These are phyloP conservation scores for Pyxicephalus adspersus DNA, from an alignment of 2,113 vertebrate species.

Conservation along the genomic window DNA sequence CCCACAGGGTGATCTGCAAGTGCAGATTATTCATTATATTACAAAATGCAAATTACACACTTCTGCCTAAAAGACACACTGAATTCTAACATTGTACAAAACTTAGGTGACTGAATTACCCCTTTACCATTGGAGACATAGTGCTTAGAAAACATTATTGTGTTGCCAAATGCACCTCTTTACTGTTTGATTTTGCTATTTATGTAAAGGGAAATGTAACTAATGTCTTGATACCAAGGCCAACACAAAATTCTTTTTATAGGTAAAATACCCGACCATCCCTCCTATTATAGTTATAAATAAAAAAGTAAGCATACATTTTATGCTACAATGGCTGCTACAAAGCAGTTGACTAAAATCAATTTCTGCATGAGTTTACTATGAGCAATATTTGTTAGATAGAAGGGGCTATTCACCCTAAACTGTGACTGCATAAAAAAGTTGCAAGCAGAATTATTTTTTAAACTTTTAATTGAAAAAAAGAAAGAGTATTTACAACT, in stretches of 20 bases:
- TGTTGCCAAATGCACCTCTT: conserved; percentile 34
- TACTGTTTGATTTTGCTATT: conserved; percentile 2
- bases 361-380: no score
- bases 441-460: no score
- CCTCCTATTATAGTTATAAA: no score
- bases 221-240: neutral
- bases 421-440: no score
- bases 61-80: conserved; percentile 63
- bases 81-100: conserved; percentile 63
- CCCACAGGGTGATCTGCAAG: conserved; percentile 60
- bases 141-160: conserved; percentile 63
- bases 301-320: no score
- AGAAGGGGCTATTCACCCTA: no score
- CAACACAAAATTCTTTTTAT: neutral
- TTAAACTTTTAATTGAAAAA: no score
- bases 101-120: conserved; percentile 60
- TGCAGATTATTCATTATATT: conserved; percentile 63
- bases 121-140: conserved; percentile 60
- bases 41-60: conserved; percentile 65
- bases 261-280: no score
- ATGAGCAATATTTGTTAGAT: no score
- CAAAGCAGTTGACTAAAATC: no score
- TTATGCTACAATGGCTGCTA: no score
- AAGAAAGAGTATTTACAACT: no score
- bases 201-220: neutral